Evolutionary conservation across 2,888 invertebrate species (phyloP), one percentile per base, ranked within the genome.

Genomic region (Lymantria monacha): DNA sequence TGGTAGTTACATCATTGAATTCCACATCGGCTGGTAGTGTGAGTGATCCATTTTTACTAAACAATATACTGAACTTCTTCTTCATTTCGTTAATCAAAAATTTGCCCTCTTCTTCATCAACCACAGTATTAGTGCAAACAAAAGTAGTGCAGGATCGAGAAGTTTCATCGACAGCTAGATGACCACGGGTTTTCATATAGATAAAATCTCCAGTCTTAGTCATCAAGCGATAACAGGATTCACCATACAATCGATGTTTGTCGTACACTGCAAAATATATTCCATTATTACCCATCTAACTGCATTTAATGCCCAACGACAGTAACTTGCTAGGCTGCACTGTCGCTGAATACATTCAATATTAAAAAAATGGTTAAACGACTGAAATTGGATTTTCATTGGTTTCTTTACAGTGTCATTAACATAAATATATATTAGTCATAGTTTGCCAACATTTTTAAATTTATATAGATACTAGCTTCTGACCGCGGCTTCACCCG

Each of bases 171-270:
- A 95, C 94, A 72, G 97, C 97, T 40, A 97, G 90, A 63, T 93
- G 95, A 0, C 97, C 97, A 45, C 94, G 93, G 0, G 97, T 97
- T 62, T 94, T 93, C 77, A 97, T 92, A 78, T 96, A 97, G 55
- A 97, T 95, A 70, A 95, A 96, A 66, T 95, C 92, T 0, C 97
- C 96, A 49, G 94, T 96, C 71, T 95, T 95, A 0, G 95, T 94
- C 65, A 95, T 92, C 11, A 97, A 87, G 3, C 97, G 93, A 78
- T 97, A 97, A 66, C 96, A 96, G 0, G 97, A 97, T 59, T 94
- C 94, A 3, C 97, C 97, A 61, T 92, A 94, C 47, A 95, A 93
- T 60, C 95, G 95, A 42, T 94, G 94, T 64, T 94, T 93, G 74
- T 95, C 95, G 74, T 96, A 97, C 97, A 97, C 89, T 89, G 74